Evolutionary conservation across 2,113 vertebrate species (phyloP).

Genomic region (Trematomus loennbergii): DNA sequence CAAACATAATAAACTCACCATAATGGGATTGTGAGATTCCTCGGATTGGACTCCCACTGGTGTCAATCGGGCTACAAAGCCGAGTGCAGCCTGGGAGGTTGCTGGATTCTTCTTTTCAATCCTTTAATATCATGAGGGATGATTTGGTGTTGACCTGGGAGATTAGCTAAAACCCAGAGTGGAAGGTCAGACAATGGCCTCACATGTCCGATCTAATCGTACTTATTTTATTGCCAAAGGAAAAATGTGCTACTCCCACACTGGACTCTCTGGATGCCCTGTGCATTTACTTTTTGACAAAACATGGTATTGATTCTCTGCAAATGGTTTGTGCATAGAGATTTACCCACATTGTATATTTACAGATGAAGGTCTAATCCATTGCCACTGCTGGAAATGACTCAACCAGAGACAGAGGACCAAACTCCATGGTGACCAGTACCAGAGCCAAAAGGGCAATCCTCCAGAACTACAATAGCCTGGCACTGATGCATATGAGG

Average conservation of each 20-base stretch:
- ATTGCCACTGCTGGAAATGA: constrained; percentile 43
- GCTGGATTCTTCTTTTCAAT: constrained; percentile 50
- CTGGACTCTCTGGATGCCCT: constrained; percentile 2
- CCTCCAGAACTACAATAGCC: constrained; percentile 66
- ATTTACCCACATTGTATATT: constrained; percentile 62
- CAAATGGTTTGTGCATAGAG: constrained; percentile 59
- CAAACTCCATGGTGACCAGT: constrained; percentile 35
- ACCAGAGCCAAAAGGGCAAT: constrained; percentile 48
- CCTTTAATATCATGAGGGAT: constrained; percentile 63
- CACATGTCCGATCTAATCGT: constrained; percentile 60
- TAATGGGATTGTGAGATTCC: constrained; percentile 71
- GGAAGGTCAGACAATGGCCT: constrained; percentile 54
- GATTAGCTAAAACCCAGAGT: constrained; percentile 61
- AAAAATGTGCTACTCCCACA: constrained; percentile 22
- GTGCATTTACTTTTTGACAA: constrained; percentile 32
- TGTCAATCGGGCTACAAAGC: constrained; percentile 26
- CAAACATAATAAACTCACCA: constrained; percentile 50
- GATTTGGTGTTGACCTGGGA: constrained; percentile 70
- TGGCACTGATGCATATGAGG: constrained; percentile 41
- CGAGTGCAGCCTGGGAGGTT: constrained; percentile 45
- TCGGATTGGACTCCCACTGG: constrained; percentile 52
- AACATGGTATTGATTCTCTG: constrained; percentile 47
- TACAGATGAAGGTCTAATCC: constrained; percentile 55
- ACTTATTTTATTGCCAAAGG: constrained; percentile 53
- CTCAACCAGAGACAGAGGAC: constrained; percentile 58